A percentile compares a stretch with the other conserved stretches of the same genome.
Evolutionary conservation across 2,797 vertebrate genomes (phyloP).

Genomic region (Percopsis omiscomaycus): DNA sequence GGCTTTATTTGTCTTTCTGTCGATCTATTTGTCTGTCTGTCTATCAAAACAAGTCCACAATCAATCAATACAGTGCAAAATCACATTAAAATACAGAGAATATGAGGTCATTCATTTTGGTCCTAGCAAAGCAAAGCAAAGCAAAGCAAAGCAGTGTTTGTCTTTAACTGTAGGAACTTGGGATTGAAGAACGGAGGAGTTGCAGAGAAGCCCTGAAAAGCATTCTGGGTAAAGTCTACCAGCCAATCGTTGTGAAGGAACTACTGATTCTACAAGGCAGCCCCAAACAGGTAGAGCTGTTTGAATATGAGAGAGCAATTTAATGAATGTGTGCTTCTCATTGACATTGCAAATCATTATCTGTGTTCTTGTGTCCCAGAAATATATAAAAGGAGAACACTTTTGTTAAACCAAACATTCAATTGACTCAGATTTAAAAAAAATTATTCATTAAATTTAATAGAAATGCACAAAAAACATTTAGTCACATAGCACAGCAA

Average conservation of each 20-base stretch:
- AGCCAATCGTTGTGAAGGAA: conserved; percentile 88
- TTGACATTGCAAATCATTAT: not conserved
- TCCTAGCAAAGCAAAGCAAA: too few species aligned
- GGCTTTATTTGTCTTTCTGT: not conserved
- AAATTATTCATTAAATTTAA: too few species aligned
- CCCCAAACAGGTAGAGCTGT: conserved; percentile 80
- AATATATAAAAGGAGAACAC: not conserved
- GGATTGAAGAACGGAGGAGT: conserved; percentile 70
- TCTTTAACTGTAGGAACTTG: conserved; percentile 70
- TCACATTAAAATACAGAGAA: not conserved
- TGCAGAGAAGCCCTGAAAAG: conserved; percentile 77
- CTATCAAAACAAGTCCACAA: too few species aligned
- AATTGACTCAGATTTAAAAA: too few species aligned
- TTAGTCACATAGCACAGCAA: too few species aligned
- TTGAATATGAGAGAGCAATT: not conserved
- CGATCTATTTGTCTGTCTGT: not conserved
- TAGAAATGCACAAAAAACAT: too few species aligned
- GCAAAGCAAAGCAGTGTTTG: too few species aligned
- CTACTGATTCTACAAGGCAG: conserved; percentile 89
- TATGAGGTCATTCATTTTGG: not conserved
- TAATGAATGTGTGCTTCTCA: not conserved
- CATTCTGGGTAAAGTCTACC: conserved; percentile 86
- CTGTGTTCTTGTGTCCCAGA: not conserved
- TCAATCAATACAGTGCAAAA: too few species aligned
- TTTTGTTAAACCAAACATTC: too few species aligned